Evolutionary conservation across 2,113 vertebrate species (phyloP).

Genomic region (Cynopterus brachyotis): DNA sequence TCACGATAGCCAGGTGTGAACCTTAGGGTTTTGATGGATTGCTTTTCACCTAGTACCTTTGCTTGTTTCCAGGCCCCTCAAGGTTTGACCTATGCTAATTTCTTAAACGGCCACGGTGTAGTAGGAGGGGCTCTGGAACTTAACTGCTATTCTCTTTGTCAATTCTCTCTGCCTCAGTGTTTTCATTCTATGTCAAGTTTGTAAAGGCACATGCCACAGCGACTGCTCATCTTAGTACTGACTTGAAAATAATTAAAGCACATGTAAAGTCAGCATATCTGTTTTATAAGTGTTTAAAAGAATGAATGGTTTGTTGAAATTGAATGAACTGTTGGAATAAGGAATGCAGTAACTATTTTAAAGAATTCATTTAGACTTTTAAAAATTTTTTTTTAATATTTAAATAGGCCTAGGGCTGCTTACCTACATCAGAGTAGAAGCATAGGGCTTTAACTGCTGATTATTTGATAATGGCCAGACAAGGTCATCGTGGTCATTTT

Average conservation of each 20-base stretch:
- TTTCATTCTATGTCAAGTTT: background rate
- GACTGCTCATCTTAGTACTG: slow-evolving; percentile 16
- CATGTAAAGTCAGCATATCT: background rate
- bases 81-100: background rate
- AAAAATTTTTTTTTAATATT: slow-evolving; percentile 5
- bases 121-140: background rate
- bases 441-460: background rate
- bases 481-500: background rate
- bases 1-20: background rate
- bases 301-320: slow-evolving; percentile 10
- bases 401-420: background rate
- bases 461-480: background rate
- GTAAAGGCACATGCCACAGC: background rate
- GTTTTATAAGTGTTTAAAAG: slow-evolving; percentile 11
- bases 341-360: slow-evolving; percentile 59
- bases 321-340: slow-evolving; percentile 55
- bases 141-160: background rate
- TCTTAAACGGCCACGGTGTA: background rate
- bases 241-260: slow-evolving; percentile 52
- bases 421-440: background rate
- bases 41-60: background rate
- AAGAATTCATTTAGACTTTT: slow-evolving; percentile 41
- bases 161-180: background rate
- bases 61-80: background rate
- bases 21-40: background rate